phyloP scores from a whole-genome alignment of 2,113 vertebrate genomes.

The Leptosomus discolor region DNA sequence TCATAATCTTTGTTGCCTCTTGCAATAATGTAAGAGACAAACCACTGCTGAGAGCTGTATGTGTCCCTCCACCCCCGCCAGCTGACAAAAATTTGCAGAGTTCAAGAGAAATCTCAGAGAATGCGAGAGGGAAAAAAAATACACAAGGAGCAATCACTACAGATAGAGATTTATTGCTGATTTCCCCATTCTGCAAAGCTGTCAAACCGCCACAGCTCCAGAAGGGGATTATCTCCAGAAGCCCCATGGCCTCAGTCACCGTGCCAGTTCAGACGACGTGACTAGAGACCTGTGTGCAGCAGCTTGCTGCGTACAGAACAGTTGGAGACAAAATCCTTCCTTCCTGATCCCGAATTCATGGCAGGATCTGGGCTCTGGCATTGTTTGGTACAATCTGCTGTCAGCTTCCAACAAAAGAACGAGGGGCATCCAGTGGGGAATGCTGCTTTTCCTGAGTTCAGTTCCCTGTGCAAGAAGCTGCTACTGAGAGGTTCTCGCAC shows the following conservation, averaged over 20 bases:
- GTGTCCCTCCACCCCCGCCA: background rate
- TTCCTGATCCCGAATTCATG: background rate
- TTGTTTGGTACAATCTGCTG: background rate
- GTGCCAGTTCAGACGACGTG: background rate
- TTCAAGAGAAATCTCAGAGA: background rate
- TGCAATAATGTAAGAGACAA: background rate
- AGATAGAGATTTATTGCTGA: slow-evolving; percentile 24
- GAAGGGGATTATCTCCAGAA: background rate
- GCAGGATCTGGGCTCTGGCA: background rate
- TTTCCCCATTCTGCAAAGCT: background rate
- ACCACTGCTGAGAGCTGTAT: background rate
- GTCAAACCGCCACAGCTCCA: background rate
- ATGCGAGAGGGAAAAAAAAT: background rate
- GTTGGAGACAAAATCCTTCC: background rate
- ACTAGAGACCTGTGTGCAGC: background rate
- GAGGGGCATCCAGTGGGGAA: background rate
- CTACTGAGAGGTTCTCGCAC: background rate
- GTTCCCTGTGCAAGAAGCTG: background rate
- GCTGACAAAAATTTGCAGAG: background rate
- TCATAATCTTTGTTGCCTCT: background rate
- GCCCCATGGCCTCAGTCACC: background rate
- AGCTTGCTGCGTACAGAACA: background rate
- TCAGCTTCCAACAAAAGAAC: background rate
- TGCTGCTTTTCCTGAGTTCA: slow-evolving; percentile 18
- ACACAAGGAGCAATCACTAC: background rate